Percentiles rank a stretch among this genome's conserved stretches.
phyloP scores from a whole-genome alignment of 1,140 invertebrate species.

The Diploscapter pachys region DNA sequence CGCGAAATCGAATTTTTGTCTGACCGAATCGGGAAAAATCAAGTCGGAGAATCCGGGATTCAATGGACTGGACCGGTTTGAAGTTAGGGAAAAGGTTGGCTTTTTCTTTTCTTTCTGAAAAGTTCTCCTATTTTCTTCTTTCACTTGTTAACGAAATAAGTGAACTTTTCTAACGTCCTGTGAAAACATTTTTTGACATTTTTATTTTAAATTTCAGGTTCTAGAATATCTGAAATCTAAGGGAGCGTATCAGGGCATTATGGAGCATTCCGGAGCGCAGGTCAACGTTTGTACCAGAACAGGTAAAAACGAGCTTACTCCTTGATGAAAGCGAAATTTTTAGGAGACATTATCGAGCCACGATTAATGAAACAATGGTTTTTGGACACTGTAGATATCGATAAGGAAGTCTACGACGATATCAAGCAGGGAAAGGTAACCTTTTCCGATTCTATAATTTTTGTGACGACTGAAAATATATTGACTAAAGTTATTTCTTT shows the following conservation, averaged over 20 bases:
- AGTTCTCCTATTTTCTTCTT: too few relatives aligned
- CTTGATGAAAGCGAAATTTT: background rate
- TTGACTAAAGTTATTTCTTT: too few relatives aligned
- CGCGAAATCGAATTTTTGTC: background rate
- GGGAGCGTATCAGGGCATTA: background rate
- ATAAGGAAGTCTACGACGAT: constrained; percentile 71
- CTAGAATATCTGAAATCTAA: constrained; percentile 20
- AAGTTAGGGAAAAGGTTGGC: constrained; percentile 44
- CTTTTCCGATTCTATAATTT: constrained; percentile 60
- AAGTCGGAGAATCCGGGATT: constrained; percentile 62
- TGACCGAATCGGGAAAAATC: background rate
- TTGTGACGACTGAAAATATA: too few relatives aligned
- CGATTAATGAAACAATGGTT: constrained; percentile 96
- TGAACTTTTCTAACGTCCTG: background rate
- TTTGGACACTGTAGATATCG: constrained; percentile 70
- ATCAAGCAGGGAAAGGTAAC: constrained; percentile 65
- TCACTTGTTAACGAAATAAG: too few relatives aligned
- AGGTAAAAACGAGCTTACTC: constrained; percentile 57
- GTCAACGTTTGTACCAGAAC: constrained; percentile 80
- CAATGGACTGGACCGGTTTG: constrained; percentile 63
- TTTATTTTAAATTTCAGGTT: background rate
- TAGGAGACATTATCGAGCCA: constrained; percentile 88
- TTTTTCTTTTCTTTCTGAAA: background rate
- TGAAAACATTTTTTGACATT: background rate
- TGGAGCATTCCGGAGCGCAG: constrained; percentile 19